Evolutionary conservation across 2,797 vertebrate genomes (phyloP), one percentile per base, ranked within the genome.

Genomic region (Sparus aurata): DNA sequence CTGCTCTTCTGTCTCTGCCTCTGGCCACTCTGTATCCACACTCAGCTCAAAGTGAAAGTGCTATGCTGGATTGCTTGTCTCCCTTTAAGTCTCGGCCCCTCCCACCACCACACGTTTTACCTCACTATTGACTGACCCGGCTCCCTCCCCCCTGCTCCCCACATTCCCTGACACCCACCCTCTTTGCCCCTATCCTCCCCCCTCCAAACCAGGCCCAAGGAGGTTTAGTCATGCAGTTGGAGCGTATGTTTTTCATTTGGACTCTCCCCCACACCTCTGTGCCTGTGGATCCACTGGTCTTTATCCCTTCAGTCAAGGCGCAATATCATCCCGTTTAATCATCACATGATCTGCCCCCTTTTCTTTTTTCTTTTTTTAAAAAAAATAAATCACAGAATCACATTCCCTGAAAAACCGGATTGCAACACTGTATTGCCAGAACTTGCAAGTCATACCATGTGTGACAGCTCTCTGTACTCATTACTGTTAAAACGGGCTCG

Each of bases 41-140:
- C 79, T 74, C 68, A 11, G 30, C 88, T 90, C 91, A 95, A 95
- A 95, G 94, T 95, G 93, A 95, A 95, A 95, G 93, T 94, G 93
- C 89, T 91, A 10, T 22, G 76, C 83, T 87, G 79, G 83, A 87
- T 87, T 83, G 89, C 83, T 75, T 50, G 87, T 83, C 85, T 91
- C 92, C 86, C 90, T 93, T 91, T 93, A 93, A 93, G 90, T 92
- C 80, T 69, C 77, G 3, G 93, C 89, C 93, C 92, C 93, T 93
- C 94, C 93, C 92, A 93, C 86, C 22, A 43, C 79, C 87, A 92
- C 90, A 94, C 90, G 90, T 91, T 93, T 92, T 93, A 93, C 92
- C 93, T 94, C 92, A 85, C 90, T 87, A 93, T 91, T 93, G 90
- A 94, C 87, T 73, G 85, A 85, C 90, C 92, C 85, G 27, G 75